A percentile compares a stretch with the other conserved stretches of the same genome.
Evolutionary conservation across 2,797 vertebrate species (phyloP).

Genomic region (Erithacus rubecula): DNA sequence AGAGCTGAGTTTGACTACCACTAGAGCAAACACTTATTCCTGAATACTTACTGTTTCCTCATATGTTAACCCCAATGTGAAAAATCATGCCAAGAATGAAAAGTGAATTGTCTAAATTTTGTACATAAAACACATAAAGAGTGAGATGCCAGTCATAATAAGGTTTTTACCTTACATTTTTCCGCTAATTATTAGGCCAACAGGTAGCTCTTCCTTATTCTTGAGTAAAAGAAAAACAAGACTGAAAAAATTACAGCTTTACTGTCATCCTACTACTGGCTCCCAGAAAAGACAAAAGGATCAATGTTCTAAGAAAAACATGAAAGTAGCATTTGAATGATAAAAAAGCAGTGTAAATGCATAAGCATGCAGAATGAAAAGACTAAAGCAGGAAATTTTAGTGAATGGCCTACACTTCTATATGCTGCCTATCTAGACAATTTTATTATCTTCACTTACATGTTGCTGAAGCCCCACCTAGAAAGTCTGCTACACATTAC

Average conservation of each 20-base stretch:
- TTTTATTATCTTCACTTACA: background rate
- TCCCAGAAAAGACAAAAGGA: background rate
- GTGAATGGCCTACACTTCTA: background rate
- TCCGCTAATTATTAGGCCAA: background rate
- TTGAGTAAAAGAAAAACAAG: background rate
- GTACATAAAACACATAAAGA: background rate
- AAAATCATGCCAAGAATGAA: background rate
- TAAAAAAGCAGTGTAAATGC: background rate
- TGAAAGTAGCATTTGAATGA: background rate
- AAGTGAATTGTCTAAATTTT: background rate
- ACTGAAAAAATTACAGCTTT: background rate
- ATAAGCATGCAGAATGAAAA: background rate
- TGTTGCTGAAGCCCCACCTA: background rate
- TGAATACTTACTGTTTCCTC: background rate
- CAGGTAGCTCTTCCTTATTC: background rate
- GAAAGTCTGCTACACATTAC: background rate
- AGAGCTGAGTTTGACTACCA: background rate
- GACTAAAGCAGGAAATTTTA: background rate
- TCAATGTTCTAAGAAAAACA: background rate
- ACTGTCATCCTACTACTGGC: background rate
- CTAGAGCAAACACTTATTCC: slow-evolving; percentile 37
- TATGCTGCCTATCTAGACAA: background rate
- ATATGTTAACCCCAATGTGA: background rate
- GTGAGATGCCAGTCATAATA: background rate
- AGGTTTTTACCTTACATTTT: background rate